Evolutionary conservation across 2,113 vertebrate species (phyloP).

Genomic region (Saguinus midas): DNA sequence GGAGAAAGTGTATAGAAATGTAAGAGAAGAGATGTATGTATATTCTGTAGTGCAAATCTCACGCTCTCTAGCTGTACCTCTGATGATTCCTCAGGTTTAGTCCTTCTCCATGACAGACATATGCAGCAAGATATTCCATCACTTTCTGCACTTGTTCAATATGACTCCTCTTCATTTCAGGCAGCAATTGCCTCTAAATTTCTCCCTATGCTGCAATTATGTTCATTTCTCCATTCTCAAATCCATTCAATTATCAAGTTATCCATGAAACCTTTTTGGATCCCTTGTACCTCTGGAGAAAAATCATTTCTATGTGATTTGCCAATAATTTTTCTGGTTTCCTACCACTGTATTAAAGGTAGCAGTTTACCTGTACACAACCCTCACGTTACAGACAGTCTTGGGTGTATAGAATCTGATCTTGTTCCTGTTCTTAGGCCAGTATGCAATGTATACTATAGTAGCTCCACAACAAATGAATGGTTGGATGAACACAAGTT

Average conservation of each 20-base stretch:
- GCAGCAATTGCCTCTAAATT: background rate
- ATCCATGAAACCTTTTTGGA: background rate
- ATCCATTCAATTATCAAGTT: background rate
- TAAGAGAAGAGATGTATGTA: background rate
- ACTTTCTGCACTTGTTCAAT: background rate
- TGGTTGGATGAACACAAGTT: background rate
- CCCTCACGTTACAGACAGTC: background rate
- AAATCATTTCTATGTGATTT: background rate
- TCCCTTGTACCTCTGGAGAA: background rate
- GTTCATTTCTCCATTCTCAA: background rate
- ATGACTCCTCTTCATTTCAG: background rate
- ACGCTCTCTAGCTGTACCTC: no score
- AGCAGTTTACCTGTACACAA: no score
- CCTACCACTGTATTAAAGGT: background rate
- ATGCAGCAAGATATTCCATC: accelerated
- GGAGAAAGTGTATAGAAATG: background rate
- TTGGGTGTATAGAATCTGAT: background rate
- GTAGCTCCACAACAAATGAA: background rate
- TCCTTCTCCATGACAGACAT: background rate
- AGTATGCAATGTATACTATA: background rate
- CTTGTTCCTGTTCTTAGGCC: background rate
- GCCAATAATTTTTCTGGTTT: background rate
- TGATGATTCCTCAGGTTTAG: accelerated
- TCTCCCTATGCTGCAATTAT: background rate
- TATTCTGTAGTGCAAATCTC: background rate